A percentile compares a stretch with the other conserved stretches of the same genome.
Conservation (phyloP, 2,888 invertebrate species). For the Tetanocera ferruginea region DNA sequence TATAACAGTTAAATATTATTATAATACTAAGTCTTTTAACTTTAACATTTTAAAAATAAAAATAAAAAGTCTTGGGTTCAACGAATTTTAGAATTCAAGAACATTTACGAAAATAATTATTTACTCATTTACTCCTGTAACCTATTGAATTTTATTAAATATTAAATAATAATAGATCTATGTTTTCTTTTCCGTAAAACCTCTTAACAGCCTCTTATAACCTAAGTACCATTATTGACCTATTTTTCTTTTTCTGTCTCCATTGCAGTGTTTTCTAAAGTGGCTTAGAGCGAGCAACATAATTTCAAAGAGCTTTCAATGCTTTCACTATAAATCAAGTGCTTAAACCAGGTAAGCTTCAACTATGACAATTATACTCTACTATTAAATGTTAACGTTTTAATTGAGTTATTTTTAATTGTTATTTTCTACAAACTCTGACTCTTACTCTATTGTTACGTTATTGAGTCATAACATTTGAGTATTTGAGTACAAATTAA, state of each 20-base stretch:
- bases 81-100: too few species aligned
- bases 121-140: too few species aligned
- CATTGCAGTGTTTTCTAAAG: not conserved
- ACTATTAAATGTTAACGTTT: not conserved
- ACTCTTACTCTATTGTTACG: too few species aligned
- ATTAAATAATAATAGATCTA: not conserved
- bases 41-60: too few species aligned
- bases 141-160: too few species aligned
- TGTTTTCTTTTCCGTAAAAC: not conserved
- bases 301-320: not conserved
- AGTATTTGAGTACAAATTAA: too few species aligned
- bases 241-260: not conserved
- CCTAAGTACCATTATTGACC: not conserved
- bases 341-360: not conserved
- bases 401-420: not conserved
- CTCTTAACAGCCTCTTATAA: not conserved
- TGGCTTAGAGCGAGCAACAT: not conserved
- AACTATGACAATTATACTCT: not conserved
- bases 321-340: not conserved
- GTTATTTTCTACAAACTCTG: not conserved
- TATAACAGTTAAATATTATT: too few species aligned
- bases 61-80: too few species aligned
- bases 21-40: too few species aligned
- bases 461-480: too few species aligned
- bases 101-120: too few species aligned